Conservation (phyloP, 2,113 vertebrate species). For the Spizaetus ornatus region DNA sequence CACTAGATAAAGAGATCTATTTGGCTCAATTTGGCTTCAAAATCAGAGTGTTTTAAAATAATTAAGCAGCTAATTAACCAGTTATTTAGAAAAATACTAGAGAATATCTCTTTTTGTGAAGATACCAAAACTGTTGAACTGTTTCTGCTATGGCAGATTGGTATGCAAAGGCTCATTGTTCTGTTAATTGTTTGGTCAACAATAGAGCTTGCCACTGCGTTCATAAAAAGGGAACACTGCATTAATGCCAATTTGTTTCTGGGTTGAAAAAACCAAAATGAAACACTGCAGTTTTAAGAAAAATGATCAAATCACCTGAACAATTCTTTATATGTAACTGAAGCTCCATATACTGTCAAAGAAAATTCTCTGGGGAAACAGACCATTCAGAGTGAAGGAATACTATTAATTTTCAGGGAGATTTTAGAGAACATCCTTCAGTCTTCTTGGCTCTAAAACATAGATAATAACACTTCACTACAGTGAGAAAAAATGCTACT, state of each 20-base stretch:
- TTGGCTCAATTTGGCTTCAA: not conserved
- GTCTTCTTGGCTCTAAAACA: not conserved
- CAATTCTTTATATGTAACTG: not conserved
- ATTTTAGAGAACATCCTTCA: not conserved
- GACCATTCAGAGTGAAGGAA: not conserved
- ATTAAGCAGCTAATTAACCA: not conserved
- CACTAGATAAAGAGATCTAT: not conserved
- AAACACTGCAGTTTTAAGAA: not conserved
- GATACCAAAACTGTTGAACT: not conserved
- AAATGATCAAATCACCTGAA: not conserved
- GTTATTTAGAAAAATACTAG: not conserved
- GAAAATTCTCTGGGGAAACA: not conserved
- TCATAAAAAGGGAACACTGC: not conserved
- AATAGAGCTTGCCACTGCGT: not conserved
- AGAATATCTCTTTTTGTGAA: not conserved
- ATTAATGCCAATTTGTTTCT: not conserved
- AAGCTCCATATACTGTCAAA: not conserved
- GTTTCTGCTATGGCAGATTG: not conserved
- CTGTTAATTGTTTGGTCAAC: not conserved
- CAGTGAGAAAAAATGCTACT: not conserved
- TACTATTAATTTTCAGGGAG: not conserved
- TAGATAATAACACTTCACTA: not conserved
- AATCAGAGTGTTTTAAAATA: not conserved
- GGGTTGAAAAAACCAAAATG: not conserved
- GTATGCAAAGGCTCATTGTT: not conserved